Base-by-base conservation (phyloP, 2,888 invertebrate species). In the Xanthorhoe designata region DNA sequence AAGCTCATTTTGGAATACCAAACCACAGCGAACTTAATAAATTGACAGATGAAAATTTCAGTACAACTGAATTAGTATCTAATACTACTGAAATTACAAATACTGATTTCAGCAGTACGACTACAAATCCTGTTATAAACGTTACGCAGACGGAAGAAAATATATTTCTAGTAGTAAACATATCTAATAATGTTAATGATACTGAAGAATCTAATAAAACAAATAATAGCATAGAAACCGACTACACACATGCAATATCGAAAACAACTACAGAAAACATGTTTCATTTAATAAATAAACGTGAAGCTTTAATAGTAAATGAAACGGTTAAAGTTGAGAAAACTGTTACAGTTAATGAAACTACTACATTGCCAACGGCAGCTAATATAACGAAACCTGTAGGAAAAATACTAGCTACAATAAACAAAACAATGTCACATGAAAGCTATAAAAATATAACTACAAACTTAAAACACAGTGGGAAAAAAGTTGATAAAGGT, bases 191-290 rank as follows among this genome's bases (percentile, higher is more conserved):
- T 64, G 80, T 76, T 45, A 90, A 90, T 57, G 72, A 63, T 60
- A 78, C 81, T 47, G 81, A 80, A 66, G 81, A 79, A 32, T 61
- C 50, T 13, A 74, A 73, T 60, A 83, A 78, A 75, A 75, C 71
- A 29, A 88, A 85, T 72, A 91, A 90, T 66, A 91, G 89, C 65
- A 88, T 90, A 59, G 91, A 91, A 81, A 79, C 78, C 13, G 91
- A 89, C 61, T 82, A 78, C 42, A 74, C 74, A 18, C 84, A 70
- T 32, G 35, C 63, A 5, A 69, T 66, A 10, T 63, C 66, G 5
- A 86, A 82, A 70, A 66, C 64, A 10, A 83, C 67, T 45, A 82
- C 80, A 50, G 77, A 75, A 61, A 70, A 64, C 58, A 65, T 78
- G 42, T 72, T 61, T 19, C 70, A 70, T 68, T 54, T 70, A 47